Base-by-base conservation (phyloP, 2,113 vertebrate genomes). In the Chlorocebus sabaeus region DNA sequence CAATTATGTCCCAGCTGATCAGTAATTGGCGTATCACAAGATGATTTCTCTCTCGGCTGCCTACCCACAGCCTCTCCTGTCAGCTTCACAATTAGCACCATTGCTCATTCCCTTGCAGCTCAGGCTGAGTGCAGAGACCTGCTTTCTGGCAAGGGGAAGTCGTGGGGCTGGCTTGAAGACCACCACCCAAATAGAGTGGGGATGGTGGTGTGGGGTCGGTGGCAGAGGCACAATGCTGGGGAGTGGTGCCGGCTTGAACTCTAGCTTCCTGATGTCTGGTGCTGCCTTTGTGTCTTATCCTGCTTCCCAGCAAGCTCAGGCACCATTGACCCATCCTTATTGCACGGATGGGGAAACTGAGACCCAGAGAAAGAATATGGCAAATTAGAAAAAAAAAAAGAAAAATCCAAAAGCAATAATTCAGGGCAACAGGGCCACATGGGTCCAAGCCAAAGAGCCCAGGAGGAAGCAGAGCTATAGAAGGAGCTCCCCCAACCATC, bases 1-100 rank as follows among this genome's bases (percentile, higher is more conserved):
- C 98, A 98, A 98, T 98, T 98, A 98, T 83, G 94, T 97, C 98
- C 97, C 98, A 97, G 97, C 97, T 97, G 98, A 98, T 98, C 95
- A 35, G 95, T 98, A 98, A 98, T 96, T 96, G 98, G 97, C 13
- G 90, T 92, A 98, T 98, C 94, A 85, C 87, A 70, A 30, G 97
- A 95, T 94, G 97, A 98, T 98, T 97, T 97, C 95, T 98, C 91
- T 94, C 96, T 73, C 67, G 0, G 70, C 93, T 59, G 93, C 98
- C 97, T 93, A 85, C 92, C 96, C 95, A 92, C 84, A 82, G 83
- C 87, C 86, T 95, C 92, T 98, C 92, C 76, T 86, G 84, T 93
- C 0, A 8, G 73, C 93, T 94, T 95, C 27, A 40, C 97, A 96
- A 95, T 97, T 94, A 98, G 97, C 72, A 7, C 93, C 93, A 55